A percentile compares a stretch with the other conserved stretches of the same genome.
phyloP scores from a whole-genome alignment of 1,140 invertebrate species.

The Drosophila bocki region DNA sequence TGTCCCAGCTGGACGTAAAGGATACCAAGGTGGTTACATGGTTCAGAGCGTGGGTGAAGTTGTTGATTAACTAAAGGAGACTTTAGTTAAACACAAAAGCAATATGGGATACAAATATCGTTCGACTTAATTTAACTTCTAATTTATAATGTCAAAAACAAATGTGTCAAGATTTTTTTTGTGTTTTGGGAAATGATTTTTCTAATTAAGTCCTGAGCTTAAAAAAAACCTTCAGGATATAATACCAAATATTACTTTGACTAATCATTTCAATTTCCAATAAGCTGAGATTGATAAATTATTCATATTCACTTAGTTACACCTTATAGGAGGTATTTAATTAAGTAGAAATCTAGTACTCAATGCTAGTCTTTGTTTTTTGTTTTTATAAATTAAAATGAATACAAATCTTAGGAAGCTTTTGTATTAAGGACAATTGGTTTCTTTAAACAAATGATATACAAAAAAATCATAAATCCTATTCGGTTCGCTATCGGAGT shows the following conservation, averaged over 20 bases:
- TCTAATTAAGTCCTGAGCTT: no score
- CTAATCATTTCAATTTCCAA: no score
- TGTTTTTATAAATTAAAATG: neutral
- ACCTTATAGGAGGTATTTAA: no score
- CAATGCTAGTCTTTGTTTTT: neutral
- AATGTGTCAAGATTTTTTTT: no score
- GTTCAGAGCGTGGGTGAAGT: neutral
- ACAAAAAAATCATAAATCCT: neutral
- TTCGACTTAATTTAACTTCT: no score
- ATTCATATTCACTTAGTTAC: no score
- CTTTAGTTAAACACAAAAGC: no score
- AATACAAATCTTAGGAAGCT: neutral
- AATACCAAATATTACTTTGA: no score
- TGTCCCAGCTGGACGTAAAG: constrained; percentile 73
- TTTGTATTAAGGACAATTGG: neutral
- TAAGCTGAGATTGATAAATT: no score
- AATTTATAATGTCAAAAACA: no score
- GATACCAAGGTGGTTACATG: constrained; percentile 70
- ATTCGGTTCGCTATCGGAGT: neutral
- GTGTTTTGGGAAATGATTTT: neutral
- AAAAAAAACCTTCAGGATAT: no score
- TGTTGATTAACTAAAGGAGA: neutral
- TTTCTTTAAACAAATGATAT: neutral
- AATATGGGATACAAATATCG: no score
- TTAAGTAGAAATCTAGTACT: neutral